Evolutionary conservation across 2,888 invertebrate species (phyloP), one percentile per base, ranked within the genome.

Genomic region (Drosophila demipolita): DNA sequence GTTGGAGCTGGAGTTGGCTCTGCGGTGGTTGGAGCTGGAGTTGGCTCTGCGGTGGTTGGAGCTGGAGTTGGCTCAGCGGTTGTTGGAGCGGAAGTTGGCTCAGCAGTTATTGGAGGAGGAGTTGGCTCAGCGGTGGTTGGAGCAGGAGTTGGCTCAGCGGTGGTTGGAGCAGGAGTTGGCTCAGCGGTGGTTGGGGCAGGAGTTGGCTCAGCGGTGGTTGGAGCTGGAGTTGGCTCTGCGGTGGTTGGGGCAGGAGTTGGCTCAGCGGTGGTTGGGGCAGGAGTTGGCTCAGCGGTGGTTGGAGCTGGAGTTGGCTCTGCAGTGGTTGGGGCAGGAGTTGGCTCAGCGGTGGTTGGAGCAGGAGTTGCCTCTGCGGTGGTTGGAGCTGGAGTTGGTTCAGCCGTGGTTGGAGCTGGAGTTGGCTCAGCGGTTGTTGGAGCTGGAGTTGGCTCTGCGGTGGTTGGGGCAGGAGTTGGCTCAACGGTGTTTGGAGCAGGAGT

Each of bases 331-430:
- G 20, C 54, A 1, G 49, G n/a, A 4, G 58, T 53, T 4, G 50
- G n/a, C 0, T 38, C 63, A 0, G 29, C 26, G 26, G 26, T 26
- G 26, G 26, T 26, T 26, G 26, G 26, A 26, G 26, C 26, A 0
- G 26, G n/a, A 26, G 45, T 40, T 26, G 65, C 4, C 3, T 17
- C 36, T 6, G n/a, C 33, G 0, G 45, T 15, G 2, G 6, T 20
- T 9, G 62, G 55, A 3, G 26, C 58, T 8, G 53, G 36, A 9
- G 70, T 66, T 0, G 76, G 36, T 0, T 53, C 35, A 29, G 29
- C 29, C 0, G 29, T 29, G 0, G 29, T 29, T 29, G 29, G 29
- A 29, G 29, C 29, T 0, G 32, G 35, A 0, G 62, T 49, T 0
- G 62, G 15, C 0, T 23, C 52, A 5, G 36, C 20, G 12, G 68